A percentile compares a stretch with the other conserved stretches of the same genome.
These are phyloP conservation scores for Oligia strigilis DNA, from an alignment of 2,888 invertebrate species.

Conservation along the genomic window DNA sequence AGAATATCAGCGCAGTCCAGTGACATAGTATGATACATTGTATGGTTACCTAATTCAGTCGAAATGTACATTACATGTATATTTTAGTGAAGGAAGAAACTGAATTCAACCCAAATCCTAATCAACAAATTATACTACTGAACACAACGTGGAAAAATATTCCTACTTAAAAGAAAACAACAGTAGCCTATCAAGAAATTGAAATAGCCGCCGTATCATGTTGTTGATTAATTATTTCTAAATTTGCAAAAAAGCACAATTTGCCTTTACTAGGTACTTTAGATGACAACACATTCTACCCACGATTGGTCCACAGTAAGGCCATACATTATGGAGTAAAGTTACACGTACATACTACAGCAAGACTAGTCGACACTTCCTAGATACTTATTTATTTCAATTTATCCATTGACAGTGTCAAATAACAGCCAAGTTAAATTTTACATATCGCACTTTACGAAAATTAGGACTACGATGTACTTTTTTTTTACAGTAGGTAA, in stretches of 20 bases:
- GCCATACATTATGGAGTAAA: conserved; percentile 78
- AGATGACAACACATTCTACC: conserved; percentile 74
- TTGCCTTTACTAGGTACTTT: conserved; percentile 74
- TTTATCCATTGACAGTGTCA: conserved; percentile 32
- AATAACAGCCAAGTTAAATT: conserved; percentile 22
- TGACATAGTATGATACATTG: conserved; percentile 72
- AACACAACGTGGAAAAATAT: conserved; percentile 78
- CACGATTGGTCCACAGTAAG: conserved; percentile 88
- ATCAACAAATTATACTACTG: conserved; percentile 71
- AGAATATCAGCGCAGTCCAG: conserved; percentile 82
- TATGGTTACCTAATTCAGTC: conserved; percentile 81
- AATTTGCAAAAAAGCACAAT: conserved; percentile 72
- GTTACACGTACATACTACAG: conserved; percentile 59
- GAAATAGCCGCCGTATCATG: conserved; percentile 36
- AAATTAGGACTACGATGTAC: conserved; percentile 42
- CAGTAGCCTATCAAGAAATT: conserved; percentile 44
- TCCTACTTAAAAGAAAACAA: conserved; percentile 60
- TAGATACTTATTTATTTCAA: conserved; percentile 27
- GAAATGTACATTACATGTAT: conserved; percentile 70
- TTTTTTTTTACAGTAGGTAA: conserved; percentile 43
- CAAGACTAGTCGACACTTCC: conserved; percentile 56
- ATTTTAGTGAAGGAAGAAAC: conserved; percentile 60
- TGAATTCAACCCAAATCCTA: conserved; percentile 53
- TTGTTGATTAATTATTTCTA: conserved; percentile 53
- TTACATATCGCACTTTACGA: conserved; percentile 30